A percentile compares a stretch with the other conserved stretches of the same genome.
phyloP scores from a whole-genome alignment of 2,888 invertebrate species.

The Rhagonycha fulva region DNA sequence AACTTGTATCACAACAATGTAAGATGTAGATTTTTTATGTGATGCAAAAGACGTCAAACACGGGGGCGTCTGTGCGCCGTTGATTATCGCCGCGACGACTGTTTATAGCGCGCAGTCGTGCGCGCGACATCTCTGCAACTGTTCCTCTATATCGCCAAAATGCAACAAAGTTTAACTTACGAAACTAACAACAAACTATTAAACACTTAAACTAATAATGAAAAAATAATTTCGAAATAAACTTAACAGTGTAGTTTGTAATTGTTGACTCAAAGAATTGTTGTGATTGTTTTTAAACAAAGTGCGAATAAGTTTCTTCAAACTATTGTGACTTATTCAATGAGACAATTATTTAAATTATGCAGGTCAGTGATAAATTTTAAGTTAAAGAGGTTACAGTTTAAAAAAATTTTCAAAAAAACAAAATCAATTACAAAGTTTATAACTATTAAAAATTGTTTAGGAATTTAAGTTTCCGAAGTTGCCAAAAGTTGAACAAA shows the following conservation, averaged over 20 bases:
- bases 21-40: constrained; percentile 3
- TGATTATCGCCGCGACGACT: constrained; percentile 28
- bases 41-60: constrained; percentile 19
- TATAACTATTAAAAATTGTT: neutral
- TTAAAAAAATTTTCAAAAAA: neutral
- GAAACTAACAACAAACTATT: constrained; percentile 5
- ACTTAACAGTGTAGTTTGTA: neutral
- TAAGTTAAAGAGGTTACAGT: neutral
- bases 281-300: neutral
- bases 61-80: constrained; percentile 28
- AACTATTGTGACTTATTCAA: neutral
- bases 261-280: neutral
- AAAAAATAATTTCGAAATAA: neutral
- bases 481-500: neutral
- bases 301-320: neutral
- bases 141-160: constrained; percentile 13
- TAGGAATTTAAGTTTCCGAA: neutral
- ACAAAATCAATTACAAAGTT: neutral
- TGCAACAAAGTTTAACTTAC: constrained; percentile 15
- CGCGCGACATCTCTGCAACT: constrained; percentile 21
- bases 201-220: neutral
- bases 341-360: neutral
- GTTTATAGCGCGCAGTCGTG: constrained; percentile 19
- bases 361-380: neutral
- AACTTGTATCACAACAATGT: neutral